Conservation (phyloP, 2,888 invertebrate genomes). For the Atethmia centrago region DNA sequence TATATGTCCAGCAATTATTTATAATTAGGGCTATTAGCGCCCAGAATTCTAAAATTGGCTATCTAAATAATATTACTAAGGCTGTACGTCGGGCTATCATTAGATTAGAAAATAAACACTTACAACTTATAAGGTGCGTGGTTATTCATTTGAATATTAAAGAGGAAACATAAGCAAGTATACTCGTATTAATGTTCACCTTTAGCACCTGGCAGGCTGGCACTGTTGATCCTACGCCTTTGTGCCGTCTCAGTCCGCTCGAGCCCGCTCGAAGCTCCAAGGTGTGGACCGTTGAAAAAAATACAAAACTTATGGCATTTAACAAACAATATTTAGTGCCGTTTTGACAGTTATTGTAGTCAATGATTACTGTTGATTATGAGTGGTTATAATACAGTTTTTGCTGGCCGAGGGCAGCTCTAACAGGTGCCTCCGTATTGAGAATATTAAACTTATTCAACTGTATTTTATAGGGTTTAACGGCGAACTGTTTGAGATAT, state of each 20-base stretch:
- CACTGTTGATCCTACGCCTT: constrained; percentile 78
- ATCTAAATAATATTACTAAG: constrained; percentile 17
- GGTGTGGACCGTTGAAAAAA: constrained; percentile 88
- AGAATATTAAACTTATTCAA: constrained; percentile 62
- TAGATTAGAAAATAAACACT: constrained; percentile 36
- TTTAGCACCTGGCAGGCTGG: constrained; percentile 80
- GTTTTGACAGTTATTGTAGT: constrained; percentile 89
- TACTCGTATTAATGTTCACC: constrained; percentile 77
- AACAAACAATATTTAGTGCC: constrained; percentile 90
- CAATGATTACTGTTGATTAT: constrained; percentile 88
- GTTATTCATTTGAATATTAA: constrained; percentile 75
- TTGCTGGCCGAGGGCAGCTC: constrained; percentile 75
- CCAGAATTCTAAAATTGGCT: constrained; percentile 2
- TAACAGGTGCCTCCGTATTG: constrained; percentile 81
- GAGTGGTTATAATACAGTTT: constrained; percentile 80
- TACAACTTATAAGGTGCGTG: constrained; percentile 45
- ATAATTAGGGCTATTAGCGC: constrained; percentile 10
- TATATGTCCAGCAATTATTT: constrained; percentile 5
- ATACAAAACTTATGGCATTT: constrained; percentile 86
- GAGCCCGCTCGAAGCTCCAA: constrained; percentile 69
- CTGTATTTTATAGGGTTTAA: constrained; percentile 68
- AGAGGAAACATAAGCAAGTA: constrained; percentile 64
- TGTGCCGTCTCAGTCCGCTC: constrained; percentile 69
- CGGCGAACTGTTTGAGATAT: constrained; percentile 48
- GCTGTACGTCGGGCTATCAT: constrained; percentile 13